These are phyloP conservation scores for Aquatica leii DNA, from an alignment of 2,888 invertebrate species.

Conservation along the genomic window DNA sequence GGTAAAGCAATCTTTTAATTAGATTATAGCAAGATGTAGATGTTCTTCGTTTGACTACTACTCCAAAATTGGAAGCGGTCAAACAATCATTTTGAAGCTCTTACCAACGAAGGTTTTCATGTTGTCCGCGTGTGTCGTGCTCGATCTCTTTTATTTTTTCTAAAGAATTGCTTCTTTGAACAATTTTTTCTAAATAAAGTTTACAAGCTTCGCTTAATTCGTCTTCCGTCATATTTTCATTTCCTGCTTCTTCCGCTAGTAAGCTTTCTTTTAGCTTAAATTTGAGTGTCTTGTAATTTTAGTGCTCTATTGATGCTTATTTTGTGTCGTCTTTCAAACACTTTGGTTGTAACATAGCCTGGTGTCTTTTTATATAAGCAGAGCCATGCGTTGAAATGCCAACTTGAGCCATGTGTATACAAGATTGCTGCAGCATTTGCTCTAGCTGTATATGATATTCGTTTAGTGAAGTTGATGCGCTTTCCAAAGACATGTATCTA, in stretches of 20 bases:
- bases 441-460: neutral
- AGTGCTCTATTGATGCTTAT: too few species aligned
- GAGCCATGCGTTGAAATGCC: neutral
- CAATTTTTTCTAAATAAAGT: too few species aligned
- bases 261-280: too few species aligned
- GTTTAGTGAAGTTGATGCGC: neutral
- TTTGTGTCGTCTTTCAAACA: too few species aligned
- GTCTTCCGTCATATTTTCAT: too few species aligned
- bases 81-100: constrained; percentile 4
- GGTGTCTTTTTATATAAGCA: too few species aligned
- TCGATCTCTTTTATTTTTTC: neutral
- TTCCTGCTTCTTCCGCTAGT: too few species aligned
- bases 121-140: constrained; percentile 4
- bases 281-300: too few species aligned
- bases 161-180: too few species aligned
- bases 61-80: neutral
- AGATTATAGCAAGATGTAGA: constrained; percentile 2
- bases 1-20: neutral
- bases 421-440: neutral
- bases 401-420: neutral
- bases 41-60: constrained; percentile 3
- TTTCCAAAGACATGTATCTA: constrained; percentile 2
- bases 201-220: too few species aligned
- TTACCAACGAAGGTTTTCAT: neutral
- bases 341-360: too few species aligned